Base-by-base conservation (phyloP, 2,888 invertebrate genomes). In the Cataglyphis livida region DNA sequence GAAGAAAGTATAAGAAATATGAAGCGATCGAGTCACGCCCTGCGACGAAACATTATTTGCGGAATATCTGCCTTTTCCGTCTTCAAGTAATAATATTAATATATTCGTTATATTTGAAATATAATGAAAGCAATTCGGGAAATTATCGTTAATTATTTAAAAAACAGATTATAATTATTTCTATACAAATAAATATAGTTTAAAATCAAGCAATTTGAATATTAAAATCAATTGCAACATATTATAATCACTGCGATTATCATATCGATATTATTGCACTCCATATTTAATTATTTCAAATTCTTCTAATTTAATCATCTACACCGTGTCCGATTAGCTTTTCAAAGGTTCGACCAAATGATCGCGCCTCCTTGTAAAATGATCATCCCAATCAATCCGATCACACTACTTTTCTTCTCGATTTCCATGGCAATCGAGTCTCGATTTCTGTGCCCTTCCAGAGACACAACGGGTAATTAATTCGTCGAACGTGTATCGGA, bases 381-480 rank as follows among this genome's bases (percentile, higher is more conserved):
- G 89, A 89, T 86, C 86, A 81, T 85, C 84, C 70, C 86, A 85
- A 86, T 87, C 51, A 84, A 62, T 73, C 32, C 44, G 15, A 51
- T 83, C 88, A 82, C 82, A 87, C 89, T 87, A 91, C 91, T 91
- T 91, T 91, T 90, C 91, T 91, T 91, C 90, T 90, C 88, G 87
- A 90, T 91, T 91, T 87, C 68, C 88, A 79, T 84, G 74, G 86
- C 90, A 91, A 91, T 91, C 90, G 87, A 86, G 87, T 85, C 87
- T 91, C 89, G 89, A 87, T 89, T 88, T 89, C 89, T 89, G 48
- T 65, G 84, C 84, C 87, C 88, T 89, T 85, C 89, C 86, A 87
- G 88, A 86, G 89, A 88, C 87, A 87, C 90, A 88, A 89, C 86
- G 87, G 89, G 89, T 87, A 93, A 92, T 92, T 92, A 93, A 91